Evolutionary conservation across 2,888 invertebrate species (phyloP).

Genomic region (Mesorhabditis sp.): DNA sequence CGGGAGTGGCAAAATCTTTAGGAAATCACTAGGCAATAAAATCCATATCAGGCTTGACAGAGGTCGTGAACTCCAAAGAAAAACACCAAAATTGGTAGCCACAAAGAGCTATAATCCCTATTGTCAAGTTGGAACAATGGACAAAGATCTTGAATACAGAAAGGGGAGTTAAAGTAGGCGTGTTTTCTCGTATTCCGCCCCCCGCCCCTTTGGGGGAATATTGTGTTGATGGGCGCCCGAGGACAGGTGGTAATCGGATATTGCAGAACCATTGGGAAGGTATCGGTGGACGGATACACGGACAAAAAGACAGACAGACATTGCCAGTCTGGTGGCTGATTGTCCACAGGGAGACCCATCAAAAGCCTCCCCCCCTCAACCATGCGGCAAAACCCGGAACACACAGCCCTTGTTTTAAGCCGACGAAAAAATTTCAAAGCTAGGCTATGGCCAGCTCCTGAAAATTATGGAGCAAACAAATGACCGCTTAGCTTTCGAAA

Average conservation of each 20-base stretch:
- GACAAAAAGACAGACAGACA: background rate
- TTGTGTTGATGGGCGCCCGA: no score
- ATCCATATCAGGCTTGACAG: background rate
- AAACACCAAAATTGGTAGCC: background rate
- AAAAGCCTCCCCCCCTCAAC: no score
- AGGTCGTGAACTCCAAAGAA: background rate
- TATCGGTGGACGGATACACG: background rate
- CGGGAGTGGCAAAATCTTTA: constrained; percentile 1
- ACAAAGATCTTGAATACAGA: background rate
- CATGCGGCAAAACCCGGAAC: no score
- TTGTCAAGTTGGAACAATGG: background rate
- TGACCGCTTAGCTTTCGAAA: no score
- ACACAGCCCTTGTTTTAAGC: no score
- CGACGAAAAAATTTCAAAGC: no score
- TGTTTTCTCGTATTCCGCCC: background rate
- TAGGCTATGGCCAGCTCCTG: no score
- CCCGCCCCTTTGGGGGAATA: background rate
- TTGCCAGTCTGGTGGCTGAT: background rate
- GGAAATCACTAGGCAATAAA: no score
- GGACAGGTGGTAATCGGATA: background rate
- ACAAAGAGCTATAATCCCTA: background rate
- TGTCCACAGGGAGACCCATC: no score
- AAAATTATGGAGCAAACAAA: no score
- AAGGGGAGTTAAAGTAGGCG: background rate
- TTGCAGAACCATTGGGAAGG: background rate